Evolutionary conservation across 1,140 invertebrate species (phyloP), one percentile per base, ranked within the genome.

Genomic region (Anoplolepis gracilipes): DNA sequence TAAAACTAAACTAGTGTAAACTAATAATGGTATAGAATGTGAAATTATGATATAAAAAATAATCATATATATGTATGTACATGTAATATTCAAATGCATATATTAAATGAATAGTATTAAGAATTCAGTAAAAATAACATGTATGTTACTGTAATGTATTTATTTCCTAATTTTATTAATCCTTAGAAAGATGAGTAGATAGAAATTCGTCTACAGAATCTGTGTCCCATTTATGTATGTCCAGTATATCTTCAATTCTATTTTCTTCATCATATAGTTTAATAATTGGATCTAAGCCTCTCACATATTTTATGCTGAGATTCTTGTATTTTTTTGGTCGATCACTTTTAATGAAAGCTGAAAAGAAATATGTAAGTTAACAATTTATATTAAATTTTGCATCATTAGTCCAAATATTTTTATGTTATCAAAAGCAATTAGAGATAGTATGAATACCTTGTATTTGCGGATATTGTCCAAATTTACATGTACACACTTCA

Each of bases 151-250:
- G 39, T 53, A 84, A 79, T 84, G 33, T 73, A 70, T 30, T n/a
- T n/a, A 65, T 77, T 62, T 25, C 64, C 16, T 33, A 67, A 30
- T 69, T 84, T 85, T 78, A 64, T 75, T 85, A 93, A 78, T 95
- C 95, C 64, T 95, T 92, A 55, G 96, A 93, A 85, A 99, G 95
- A 96, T 98, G 97, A 55, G 98, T 98, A 55, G 97, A 97, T 49
- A 99, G 96, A 95, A 99, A 99, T 95, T 99, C 98, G 94, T 99
- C 98, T 0, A 99, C 97, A 13, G 98, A 98, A 92, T 99, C 98
- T 7, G 98, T 99, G 93, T 99, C 98, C 99, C 98, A 99, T 93
- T 99, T 99, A 88, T 99, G 98, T 93, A 99, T 99, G 55, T 98
- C 98, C 4, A 99, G 96, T 64, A 97, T 97, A 92, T 98, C 98